Base-by-base conservation (phyloP, 2,113 vertebrate species). In the Onychorhynchus coronatus region DNA sequence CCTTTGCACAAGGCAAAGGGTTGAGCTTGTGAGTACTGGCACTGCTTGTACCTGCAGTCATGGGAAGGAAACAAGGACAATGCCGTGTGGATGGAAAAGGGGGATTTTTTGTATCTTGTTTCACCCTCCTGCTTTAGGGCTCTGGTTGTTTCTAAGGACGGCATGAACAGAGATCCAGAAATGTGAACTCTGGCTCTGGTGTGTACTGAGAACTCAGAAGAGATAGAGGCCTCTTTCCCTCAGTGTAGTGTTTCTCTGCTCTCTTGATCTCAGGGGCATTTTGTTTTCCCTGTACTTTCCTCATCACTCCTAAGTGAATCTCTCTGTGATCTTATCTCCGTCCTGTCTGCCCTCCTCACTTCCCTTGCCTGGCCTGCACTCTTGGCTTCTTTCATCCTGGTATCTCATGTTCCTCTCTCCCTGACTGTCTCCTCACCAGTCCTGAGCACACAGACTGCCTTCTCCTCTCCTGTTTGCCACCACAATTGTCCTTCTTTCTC, bases 11-110 rank as follows among this genome's bases (percentile, higher is more conserved):
- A 17, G 63, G 65, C 78, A 35, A 21, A 55, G 80, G 47, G 35
- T 50, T 37, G 61, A 56, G 78, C 49, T 52, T 30, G 33, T 37
- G 68, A n/a, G 31, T 28, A 49, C 78, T 58, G 8, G 12, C 1
- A 2, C 23, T 39, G 65, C 72, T 46, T 0, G 0, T 20, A 18
- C 22, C 67, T 31, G 24, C 3, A 1, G 35, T 76, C 20, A 0
- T 37, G 35, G 30, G 35, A 16, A n/a, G 61, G 25, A 62, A 19
- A 21, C 8, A 58, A 61, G 23, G 65, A 28, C 20, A 14, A 9
- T 39, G 37, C 49, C 52, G 14, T 19, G 3, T 12, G 33, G 35
- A 19, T 79, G 78, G 27, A 27, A 46, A 47, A 65, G 19, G 22
- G 24, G 2, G 1, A 4, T 22, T 24, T 7, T 74, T 55, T 71